Percentiles rank a stretch among this genome's conserved stretches.
These are phyloP conservation scores for Trematomus loennbergii DNA, from an alignment of 2,113 vertebrate genomes.

Conservation along the genomic window DNA sequence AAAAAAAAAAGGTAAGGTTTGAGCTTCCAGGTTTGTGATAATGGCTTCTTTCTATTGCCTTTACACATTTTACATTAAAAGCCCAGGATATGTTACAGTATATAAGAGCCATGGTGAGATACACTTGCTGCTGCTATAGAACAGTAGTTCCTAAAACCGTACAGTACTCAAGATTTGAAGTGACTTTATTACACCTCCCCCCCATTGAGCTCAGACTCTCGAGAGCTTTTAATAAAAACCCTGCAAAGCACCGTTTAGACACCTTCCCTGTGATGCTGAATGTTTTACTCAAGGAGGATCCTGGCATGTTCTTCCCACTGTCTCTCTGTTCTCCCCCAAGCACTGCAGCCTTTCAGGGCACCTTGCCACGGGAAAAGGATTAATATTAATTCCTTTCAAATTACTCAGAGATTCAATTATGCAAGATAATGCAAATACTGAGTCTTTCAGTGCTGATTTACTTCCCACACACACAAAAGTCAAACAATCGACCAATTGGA, in stretches of 20 bases:
- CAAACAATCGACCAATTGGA: conserved; percentile 1
- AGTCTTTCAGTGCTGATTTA: conserved; percentile 58
- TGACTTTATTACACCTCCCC: conserved; percentile 7
- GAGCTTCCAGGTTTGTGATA: neutral
- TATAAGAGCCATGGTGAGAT: neutral
- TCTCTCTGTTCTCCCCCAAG: conserved; percentile 32
- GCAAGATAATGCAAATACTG: conserved; percentile 70
- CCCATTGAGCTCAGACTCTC: neutral
- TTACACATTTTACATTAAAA: conserved; percentile 37
- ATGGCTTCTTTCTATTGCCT: conserved; percentile 19
- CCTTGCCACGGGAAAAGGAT: conserved; percentile 56
- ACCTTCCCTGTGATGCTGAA: conserved; percentile 19
- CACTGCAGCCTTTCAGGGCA: conserved; percentile 33
- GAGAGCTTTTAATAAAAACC: conserved; percentile 32
- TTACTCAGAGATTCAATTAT: conserved; percentile 72
- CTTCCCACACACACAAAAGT: conserved; percentile 19
- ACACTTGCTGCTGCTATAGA: conserved; percentile 4
- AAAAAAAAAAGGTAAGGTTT: neutral
- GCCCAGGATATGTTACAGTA: too few species aligned
- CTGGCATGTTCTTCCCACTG: conserved; percentile 17
- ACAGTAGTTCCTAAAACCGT: neutral
- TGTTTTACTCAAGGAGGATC: conserved; percentile 35
- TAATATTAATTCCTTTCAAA: conserved; percentile 71
- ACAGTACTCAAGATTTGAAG: conserved; percentile 17
- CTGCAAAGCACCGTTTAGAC: conserved; percentile 30